phyloP scores from a whole-genome alignment of 2,888 invertebrate genomes.

The Teinopalpus imperialis region DNA sequence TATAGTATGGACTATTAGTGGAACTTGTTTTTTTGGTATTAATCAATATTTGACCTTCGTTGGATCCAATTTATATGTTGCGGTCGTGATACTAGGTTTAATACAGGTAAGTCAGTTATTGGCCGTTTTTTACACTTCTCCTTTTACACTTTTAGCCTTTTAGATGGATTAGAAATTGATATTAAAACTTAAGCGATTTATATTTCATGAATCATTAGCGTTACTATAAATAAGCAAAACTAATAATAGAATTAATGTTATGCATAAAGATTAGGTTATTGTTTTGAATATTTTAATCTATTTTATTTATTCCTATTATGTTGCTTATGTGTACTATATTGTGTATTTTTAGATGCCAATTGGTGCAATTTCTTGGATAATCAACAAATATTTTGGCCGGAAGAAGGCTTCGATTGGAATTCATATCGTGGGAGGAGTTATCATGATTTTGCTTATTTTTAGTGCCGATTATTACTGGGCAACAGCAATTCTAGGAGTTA shows the following conservation, averaged over 20 bases:
- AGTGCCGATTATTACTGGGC: constrained; percentile 39
- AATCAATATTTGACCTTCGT: constrained; percentile 49
- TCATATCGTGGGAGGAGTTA: constrained; percentile 33
- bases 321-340: too few relatives aligned
- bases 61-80: constrained; percentile 44
- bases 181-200: too few relatives aligned
- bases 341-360: constrained; percentile 47
- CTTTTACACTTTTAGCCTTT: too few relatives aligned
- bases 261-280: too few relatives aligned
- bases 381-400: constrained; percentile 45
- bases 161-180: too few relatives aligned
- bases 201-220: too few relatives aligned
- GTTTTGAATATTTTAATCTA: too few relatives aligned
- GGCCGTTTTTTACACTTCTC: too few relatives aligned
- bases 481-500: constrained; percentile 38
- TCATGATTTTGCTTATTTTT: constrained; percentile 43
- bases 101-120: constrained; percentile 50
- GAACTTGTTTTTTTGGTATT: constrained; percentile 49
- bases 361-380: constrained; percentile 35
- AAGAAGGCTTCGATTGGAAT: constrained; percentile 37
- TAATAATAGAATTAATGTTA: too few relatives aligned
- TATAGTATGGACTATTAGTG: constrained; percentile 44
- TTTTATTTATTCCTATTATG: too few relatives aligned
- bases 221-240: too few relatives aligned
- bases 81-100: constrained; percentile 43